phyloP scores from a whole-genome alignment of 2,888 invertebrate genomes.

The Plemyria rubiginata region DNA sequence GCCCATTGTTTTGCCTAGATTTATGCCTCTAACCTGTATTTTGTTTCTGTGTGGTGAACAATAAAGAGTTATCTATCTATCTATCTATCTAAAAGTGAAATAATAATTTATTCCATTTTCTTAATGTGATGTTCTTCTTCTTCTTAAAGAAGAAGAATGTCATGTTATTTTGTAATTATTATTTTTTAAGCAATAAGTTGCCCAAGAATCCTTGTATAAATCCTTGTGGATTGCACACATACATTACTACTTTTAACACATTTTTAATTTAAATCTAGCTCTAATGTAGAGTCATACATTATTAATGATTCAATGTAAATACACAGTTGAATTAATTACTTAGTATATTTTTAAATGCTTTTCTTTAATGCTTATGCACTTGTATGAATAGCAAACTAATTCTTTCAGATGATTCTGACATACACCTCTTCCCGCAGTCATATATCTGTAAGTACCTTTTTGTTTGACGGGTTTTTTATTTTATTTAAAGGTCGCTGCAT shows the following conservation, averaged over 20 bases:
- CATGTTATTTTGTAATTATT: too few species aligned
- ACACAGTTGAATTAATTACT: not conserved
- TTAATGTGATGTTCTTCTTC: too few species aligned
- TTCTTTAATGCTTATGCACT: conserved; percentile 51
- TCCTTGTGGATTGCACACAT: not conserved
- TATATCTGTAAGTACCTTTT: conserved; percentile 69
- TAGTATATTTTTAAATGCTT: conserved; percentile 29
- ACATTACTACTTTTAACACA: too few species aligned
- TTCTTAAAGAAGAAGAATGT: too few species aligned
- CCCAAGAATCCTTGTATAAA: not conserved
- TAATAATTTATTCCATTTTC: too few species aligned
- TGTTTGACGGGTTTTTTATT: conserved; percentile 30
- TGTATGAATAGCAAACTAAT: conserved; percentile 64
- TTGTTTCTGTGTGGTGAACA: too few species aligned
- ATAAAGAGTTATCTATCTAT: too few species aligned
- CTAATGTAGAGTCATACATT: not conserved
- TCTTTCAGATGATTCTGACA: conserved; percentile 79
- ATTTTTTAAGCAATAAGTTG: too few species aligned
- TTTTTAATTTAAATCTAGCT: not conserved
- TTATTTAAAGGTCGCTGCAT: too few species aligned
- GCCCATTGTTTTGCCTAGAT: too few species aligned
- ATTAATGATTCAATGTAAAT: conserved; percentile 6
- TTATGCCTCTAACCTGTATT: too few species aligned
- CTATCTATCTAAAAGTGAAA: too few species aligned
- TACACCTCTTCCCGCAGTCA: conserved; percentile 68